phyloP scores from a whole-genome alignment of 2,888 invertebrate genomes.

The Lamellibrachia satsuma region DNA sequence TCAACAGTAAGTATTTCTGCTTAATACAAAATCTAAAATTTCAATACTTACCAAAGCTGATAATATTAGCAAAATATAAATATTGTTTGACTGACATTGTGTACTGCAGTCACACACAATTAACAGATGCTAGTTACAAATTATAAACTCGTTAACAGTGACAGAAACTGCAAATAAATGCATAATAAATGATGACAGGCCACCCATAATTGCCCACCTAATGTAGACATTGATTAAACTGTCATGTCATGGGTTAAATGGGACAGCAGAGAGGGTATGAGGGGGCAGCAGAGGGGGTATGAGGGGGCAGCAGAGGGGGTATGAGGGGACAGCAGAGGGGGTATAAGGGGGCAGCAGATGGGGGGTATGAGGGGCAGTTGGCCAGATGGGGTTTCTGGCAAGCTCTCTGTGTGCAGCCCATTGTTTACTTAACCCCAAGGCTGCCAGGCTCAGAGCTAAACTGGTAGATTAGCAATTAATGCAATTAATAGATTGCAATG shows the following conservation, averaged over 20 bases:
- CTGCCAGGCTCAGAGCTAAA: not conserved
- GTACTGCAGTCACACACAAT: no score
- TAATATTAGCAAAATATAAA: not conserved
- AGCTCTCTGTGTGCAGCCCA: not conserved
- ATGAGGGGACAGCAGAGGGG: not conserved
- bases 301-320: no score
- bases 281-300: not conserved
- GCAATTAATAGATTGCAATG: conserved; percentile 9
- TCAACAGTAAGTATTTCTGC: not conserved
- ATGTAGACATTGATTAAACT: not conserved
- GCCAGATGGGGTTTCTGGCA: not conserved
- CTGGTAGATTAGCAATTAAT: not conserved
- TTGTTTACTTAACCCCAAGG: conserved; percentile 4
- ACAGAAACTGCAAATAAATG: not conserved
- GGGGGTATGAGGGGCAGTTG: not conserved
- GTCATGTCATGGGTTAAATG: not conserved
- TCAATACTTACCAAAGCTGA: not conserved
- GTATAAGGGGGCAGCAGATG: not conserved
- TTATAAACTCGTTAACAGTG: not conserved
- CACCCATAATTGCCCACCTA: not conserved
- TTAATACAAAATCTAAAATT: not conserved
- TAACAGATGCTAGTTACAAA: not conserved
- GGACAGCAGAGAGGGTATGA: not conserved
- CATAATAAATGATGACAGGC: not conserved
- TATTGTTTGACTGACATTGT: not conserved